Evolutionary conservation across 2,797 vertebrate genomes (phyloP), one percentile per base, ranked within the genome.

Genomic region (Anguilla obscura): DNA sequence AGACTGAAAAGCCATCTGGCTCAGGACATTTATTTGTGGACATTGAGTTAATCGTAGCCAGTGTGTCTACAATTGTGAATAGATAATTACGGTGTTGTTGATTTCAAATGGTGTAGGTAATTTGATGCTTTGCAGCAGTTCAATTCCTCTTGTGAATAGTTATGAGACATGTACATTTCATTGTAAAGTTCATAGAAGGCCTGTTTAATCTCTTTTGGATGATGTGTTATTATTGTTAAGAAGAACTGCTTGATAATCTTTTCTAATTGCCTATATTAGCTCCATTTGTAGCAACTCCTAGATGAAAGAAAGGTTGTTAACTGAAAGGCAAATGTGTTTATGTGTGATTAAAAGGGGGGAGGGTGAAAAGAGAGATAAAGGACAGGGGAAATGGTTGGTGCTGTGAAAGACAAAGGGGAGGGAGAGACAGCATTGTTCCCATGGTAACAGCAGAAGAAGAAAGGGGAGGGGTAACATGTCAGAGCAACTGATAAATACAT

Each of bases 381-480:
- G 84, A 63, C 36, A 86, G 71, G 85, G 84, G 54, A 56, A 82
- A 9, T 45, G 45, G 74, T 79, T 16, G 1, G n/a, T 18, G 84
- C 21, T 74, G 69, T 36, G 54, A 88, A 89, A 92, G 89, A 90
- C 91, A 92, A 90, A 91, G 80, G 63, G 80, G 91, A 91, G 90
- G 88, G 91, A 91, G 91, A 91, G 93, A 95, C 94, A 94, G 95
- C 94, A 94, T 93, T 93, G 96, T 96, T 95, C 92, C 96, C 96
- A 96, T 96, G 92, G 96, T 95, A 97, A 96, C 95, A 91, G 80
- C 93, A 94, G 85, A n/a, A 92, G 93, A 90, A 92, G 91, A 91
- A 60, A 89, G 90, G 90, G 89, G 89, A 91, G 85, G 87, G 18
- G 48, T 24, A 76, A 71, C 33, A 76, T 24, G n/a, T 69, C n/a